Percentiles rank a stretch among this genome's conserved stretches.
Evolutionary conservation across 2,113 vertebrate species (phyloP).

Genomic region (Scalopus aquaticus): DNA sequence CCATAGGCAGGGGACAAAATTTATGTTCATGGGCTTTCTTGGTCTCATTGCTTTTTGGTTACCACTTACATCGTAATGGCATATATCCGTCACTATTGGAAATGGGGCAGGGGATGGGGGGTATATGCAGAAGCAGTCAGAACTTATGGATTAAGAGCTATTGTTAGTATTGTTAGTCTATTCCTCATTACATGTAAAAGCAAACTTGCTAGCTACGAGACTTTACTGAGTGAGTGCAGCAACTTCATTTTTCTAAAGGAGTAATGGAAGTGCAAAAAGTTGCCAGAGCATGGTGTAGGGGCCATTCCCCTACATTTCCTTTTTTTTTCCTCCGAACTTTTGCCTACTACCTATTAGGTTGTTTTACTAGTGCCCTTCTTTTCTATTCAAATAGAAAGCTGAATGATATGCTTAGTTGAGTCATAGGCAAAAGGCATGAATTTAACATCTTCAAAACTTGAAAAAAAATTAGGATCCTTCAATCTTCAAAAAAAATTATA

Average conservation of each 20-base stretch:
- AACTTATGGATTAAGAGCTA: not conserved
- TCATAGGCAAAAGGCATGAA: not conserved
- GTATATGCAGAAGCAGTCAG: not conserved
- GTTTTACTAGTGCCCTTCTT: not conserved
- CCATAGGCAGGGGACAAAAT: not conserved
- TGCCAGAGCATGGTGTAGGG: accelerated
- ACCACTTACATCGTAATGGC: not conserved
- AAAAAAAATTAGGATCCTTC: not conserved
- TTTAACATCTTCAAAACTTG: not conserved
- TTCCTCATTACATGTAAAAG: not conserved
- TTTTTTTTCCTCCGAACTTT: not conserved
- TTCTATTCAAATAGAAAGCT: not conserved
- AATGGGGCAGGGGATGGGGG: accelerated
- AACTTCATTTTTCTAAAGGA: not conserved
- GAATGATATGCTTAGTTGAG: not conserved
- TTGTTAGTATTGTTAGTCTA: not conserved
- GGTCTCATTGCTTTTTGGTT: not conserved
- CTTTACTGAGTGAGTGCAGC: not conserved
- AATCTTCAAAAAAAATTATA: not conserved
- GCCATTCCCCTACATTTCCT: not conserved
- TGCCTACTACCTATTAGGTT: not conserved
- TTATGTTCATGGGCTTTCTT: not conserved
- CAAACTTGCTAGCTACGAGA: not conserved
- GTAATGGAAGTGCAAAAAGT: not conserved
- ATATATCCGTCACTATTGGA: not conserved